Percentiles rank a stretch among this genome's conserved stretches.
Conservation (phyloP, 1,140 invertebrate genomes). For the Scylla paramamosain region DNA sequence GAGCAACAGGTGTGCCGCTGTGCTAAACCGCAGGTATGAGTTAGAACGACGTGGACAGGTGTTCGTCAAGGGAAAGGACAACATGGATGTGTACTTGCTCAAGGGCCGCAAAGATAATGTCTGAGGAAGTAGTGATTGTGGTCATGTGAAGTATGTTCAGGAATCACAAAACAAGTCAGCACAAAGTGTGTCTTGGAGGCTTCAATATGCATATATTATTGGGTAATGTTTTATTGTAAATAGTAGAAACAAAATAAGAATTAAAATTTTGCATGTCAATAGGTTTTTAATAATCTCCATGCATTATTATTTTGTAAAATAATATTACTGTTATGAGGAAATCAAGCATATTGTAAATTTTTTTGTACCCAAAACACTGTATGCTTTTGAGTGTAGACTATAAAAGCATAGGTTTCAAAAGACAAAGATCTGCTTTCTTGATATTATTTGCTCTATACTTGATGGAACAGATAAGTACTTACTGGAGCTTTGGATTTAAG, state of each 20-base stretch:
- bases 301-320: not conserved
- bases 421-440: not conserved
- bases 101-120: constrained; percentile 70
- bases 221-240: constrained; percentile 35
- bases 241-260: not conserved
- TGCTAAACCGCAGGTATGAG: constrained; percentile 86
- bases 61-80: constrained; percentile 96
- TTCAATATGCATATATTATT: constrained; percentile 24
- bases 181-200: constrained; percentile 40
- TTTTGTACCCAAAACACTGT: not conserved
- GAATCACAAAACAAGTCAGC: constrained; percentile 48
- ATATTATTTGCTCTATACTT: too few species aligned
- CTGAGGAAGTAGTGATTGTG: not conserved
- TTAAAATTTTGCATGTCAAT: not conserved
- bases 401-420: not conserved
- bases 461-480: too few species aligned
- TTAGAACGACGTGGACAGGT: constrained; percentile 92
- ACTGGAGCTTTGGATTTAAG: too few species aligned
- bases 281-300: not conserved
- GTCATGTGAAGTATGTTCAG: constrained; percentile 15
- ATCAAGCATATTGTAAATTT: not conserved
- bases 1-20: constrained; percentile 86
- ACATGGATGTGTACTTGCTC: constrained; percentile 93
- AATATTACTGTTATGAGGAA: not conserved
- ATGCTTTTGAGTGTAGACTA: not conserved